Percentiles rank a stretch among this genome's conserved stretches.
Conservation (phyloP, 2,797 vertebrate species). For the Setipinna tenuifilis region DNA sequence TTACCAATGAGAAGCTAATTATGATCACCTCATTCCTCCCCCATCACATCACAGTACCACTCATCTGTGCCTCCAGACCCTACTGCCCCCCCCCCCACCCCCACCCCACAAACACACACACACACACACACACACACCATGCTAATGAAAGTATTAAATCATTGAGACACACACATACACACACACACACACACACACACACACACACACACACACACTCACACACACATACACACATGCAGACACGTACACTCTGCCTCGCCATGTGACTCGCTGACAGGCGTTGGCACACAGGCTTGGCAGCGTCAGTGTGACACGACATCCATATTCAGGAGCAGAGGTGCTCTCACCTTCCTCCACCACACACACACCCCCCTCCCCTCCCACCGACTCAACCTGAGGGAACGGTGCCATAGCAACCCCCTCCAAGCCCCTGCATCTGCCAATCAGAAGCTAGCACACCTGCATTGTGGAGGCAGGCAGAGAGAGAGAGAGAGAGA, state of each 20-base stretch:
- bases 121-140: not conserved
- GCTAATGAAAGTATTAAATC: conserved; percentile 5
- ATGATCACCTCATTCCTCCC: not conserved
- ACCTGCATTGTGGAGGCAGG: not conserved
- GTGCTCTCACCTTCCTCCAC: not conserved
- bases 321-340: conserved; percentile 28
- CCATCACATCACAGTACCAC: not conserved
- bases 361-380: not conserved
- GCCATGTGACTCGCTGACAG: conserved; percentile 2
- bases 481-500: too few species aligned
- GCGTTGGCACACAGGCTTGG: not conserved
- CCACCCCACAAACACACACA: too few species aligned
- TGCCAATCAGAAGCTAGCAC: not conserved
- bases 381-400: not conserved
- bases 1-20: not conserved
- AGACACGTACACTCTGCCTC: not conserved
- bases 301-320: not conserved
- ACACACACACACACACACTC: not conserved
- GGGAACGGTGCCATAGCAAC: conserved; percentile 34
- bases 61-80: too few species aligned
- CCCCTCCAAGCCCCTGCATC: not conserved
- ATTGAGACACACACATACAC: not conserved
- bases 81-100: not conserved
- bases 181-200: not conserved
- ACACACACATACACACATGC: not conserved